Conservation (phyloP, 2,113 vertebrate species). For the Microtus ochrogaster region DNA sequence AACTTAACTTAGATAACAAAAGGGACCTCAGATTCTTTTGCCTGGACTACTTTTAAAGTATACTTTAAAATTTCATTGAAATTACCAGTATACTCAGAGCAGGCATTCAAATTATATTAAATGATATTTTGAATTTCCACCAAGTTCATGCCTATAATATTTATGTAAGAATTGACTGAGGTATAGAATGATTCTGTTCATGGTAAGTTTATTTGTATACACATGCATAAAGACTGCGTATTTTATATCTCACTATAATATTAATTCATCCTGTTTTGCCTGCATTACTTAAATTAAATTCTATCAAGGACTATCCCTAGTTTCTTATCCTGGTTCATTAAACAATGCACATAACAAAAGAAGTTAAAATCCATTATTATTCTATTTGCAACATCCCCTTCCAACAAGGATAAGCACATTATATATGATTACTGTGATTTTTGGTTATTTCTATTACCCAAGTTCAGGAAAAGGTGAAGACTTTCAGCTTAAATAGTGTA, state of each 20-base stretch:
- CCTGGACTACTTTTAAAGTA: conserved; percentile 30
- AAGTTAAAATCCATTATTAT: not conserved
- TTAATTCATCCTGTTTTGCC: not conserved
- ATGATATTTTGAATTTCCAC: conserved; percentile 32
- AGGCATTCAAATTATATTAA: conserved; percentile 38
- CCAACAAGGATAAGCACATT: not conserved
- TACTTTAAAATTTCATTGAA: not conserved
- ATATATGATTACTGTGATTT: not conserved
- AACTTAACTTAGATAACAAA: conserved; percentile 11
- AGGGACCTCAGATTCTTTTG: conserved; percentile 1
- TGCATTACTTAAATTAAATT: not conserved
- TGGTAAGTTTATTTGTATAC: conserved; percentile 19
- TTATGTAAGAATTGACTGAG: not conserved
- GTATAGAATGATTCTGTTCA: not conserved
- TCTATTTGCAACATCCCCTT: not conserved
- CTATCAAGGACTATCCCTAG: not conserved
- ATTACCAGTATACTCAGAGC: not conserved
- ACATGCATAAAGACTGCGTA: not conserved
- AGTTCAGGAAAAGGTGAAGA: not conserved
- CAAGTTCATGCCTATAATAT: not conserved
- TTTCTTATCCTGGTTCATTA: not conserved
- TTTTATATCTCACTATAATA: not conserved
- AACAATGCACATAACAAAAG: not conserved
- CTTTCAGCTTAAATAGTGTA: not conserved
- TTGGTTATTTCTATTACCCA: not conserved